Base-by-base conservation (phyloP, 2,797 vertebrate species). In the Typhlichthys subterraneus region DNA sequence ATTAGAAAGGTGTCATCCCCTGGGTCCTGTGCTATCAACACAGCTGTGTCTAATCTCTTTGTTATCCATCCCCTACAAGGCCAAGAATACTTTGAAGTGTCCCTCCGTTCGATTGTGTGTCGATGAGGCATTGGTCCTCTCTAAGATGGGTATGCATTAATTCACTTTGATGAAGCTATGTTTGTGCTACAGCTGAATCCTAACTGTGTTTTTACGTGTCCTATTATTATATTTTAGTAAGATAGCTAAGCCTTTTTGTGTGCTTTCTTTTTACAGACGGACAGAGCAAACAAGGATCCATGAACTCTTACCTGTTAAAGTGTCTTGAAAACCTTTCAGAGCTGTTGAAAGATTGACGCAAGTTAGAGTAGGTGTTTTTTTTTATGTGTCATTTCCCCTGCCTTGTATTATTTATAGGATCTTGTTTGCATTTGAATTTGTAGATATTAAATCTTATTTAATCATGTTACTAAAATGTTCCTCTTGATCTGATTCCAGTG, bases 31-130 rank as follows among this genome's bases (percentile, higher is more conserved):
- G 45, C 51, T 45, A 65, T 63, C 17, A 59, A 62, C 31, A 56
- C 38, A 46, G 12, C 57, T 62, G 56, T 64, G 63, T 33, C 60
- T 78, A 54, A 83, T 70, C 61, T 45, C 46, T 61, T 54, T 79
- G 10, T 69, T n/a, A 70, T 69, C 80, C 74, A 53, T 57, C 63
- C 64, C 38, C 55, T 42, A 15, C 38, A 87, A 99, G 97, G 98
- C 96, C 59, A 99, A 96, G 90, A 93, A 94, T 42, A 91, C 88
- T 85, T 91, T 99, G 88, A 99, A 96, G 90, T 95, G 92, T 83
- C 94, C 95, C 52, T 94, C 92, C 23, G 85, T 98, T 84, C 94
- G 92, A 80, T 82, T 94, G 84, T 95, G 87, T 91, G 88, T 99
- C 71, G 94, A 98, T 61, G 93, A 95, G 68, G 94, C 95, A 0